These are phyloP conservation scores for Macrosteles quadrilineatus DNA, from an alignment of 1,140 invertebrate species.

Conservation along the genomic window DNA sequence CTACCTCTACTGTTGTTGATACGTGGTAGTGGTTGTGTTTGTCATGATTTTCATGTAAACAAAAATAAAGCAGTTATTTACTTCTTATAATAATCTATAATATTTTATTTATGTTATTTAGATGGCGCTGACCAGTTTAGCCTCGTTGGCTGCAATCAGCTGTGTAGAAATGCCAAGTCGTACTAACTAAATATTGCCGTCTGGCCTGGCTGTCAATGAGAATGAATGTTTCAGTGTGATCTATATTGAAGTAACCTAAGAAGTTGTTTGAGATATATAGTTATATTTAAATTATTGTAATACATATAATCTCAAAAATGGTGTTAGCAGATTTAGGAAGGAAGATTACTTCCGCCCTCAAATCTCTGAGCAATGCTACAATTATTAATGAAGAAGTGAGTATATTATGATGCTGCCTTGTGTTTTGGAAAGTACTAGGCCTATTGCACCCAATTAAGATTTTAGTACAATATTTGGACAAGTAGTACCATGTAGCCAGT, in stretches of 20 bases:
- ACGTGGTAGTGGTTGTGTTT: too few species aligned
- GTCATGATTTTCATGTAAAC: too few species aligned
- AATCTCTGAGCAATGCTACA: constrained; percentile 97
- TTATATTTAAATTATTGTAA: constrained; percentile 14
- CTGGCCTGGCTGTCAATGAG: background rate
- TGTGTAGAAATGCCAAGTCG: constrained; percentile 18
- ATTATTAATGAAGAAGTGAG: constrained; percentile 97
- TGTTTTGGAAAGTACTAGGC: too few species aligned
- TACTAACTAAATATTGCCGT: background rate
- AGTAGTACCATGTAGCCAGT: too few species aligned
- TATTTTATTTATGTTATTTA: background rate
- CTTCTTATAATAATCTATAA: background rate
- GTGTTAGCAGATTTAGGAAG: constrained; percentile 99
- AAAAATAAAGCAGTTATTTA: too few species aligned
- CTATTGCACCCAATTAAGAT: too few species aligned
- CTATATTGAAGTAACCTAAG: constrained; percentile 26
- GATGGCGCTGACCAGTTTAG: background rate
- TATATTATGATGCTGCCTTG: too few species aligned
- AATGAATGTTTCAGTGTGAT: constrained; percentile 3
- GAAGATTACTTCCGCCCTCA: constrained; percentile 97
- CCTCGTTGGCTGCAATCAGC: constrained; percentile 18
- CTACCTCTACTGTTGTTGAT: too few species aligned
- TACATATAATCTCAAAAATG: constrained; percentile 62
- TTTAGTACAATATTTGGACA: too few species aligned
- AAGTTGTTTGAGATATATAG: background rate